A percentile compares a stretch with the other conserved stretches of the same genome.
Evolutionary conservation across 37 sponge, comb jelly and placozoan species (phyloP).

Genomic region (Axinella damicornis): DNA sequence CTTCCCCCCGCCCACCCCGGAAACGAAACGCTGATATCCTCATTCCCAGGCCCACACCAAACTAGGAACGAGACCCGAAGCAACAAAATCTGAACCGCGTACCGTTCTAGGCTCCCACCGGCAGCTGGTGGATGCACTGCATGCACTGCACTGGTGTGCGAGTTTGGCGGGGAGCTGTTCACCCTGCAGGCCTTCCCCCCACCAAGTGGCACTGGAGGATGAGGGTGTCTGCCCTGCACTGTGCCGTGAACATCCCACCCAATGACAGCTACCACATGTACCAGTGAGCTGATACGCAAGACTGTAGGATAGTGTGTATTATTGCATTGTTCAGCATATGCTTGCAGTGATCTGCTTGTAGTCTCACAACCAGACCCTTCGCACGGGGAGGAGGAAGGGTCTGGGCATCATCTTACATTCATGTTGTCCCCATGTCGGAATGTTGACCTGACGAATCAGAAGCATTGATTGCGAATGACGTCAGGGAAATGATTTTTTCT

Average conservation of each 20-base stretch:
- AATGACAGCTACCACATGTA: conserved; percentile 18
- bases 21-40: too few relatives aligned
- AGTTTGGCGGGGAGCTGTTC: conserved; percentile 53
- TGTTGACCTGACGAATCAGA: too few relatives aligned
- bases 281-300: conserved; percentile 24
- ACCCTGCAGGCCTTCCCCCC: conserved; percentile 80
- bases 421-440: too few relatives aligned
- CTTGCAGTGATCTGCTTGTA: too few relatives aligned
- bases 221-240: conserved; percentile 82
- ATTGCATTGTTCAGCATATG: neutral
- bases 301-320: neutral
- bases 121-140: conserved; percentile 75
- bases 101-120: conserved; percentile 90
- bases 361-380: too few relatives aligned
- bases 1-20: too few relatives aligned
- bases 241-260: conserved; percentile 64
- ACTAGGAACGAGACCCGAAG: too few relatives aligned
- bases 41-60: too few relatives aligned
- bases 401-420: too few relatives aligned
- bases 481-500: too few relatives aligned
- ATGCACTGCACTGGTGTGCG: conserved; percentile 33
- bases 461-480: too few relatives aligned
- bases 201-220: conserved; percentile 95
- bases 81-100: conserved; percentile 42
- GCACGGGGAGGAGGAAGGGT: too few relatives aligned